These are phyloP conservation scores for Amaurobius ferox DNA, from an alignment of 2,888 invertebrate species.

Conservation along the genomic window DNA sequence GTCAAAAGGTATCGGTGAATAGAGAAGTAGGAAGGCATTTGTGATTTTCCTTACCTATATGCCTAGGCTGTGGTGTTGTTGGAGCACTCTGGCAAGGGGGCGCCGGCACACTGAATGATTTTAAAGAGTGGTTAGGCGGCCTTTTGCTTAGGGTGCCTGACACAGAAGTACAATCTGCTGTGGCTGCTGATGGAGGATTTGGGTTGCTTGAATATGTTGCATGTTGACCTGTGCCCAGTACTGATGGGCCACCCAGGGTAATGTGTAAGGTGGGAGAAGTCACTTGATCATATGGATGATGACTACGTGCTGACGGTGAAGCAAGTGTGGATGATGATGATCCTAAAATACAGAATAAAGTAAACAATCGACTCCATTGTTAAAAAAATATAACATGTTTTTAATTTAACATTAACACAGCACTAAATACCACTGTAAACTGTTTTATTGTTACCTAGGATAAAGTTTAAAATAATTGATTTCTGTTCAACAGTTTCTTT, in stretches of 20 bases:
- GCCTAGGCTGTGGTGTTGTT: slow-evolving; percentile 82
- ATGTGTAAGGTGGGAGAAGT: slow-evolving; percentile 69
- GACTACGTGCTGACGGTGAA: slow-evolving; percentile 61
- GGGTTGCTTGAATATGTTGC: slow-evolving; percentile 49
- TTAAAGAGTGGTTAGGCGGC: slow-evolving; percentile 82
- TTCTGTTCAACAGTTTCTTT: too few relatives aligned
- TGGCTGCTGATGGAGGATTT: slow-evolving; percentile 10
- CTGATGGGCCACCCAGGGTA: slow-evolving; percentile 60
- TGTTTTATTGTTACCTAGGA: too few relatives aligned
- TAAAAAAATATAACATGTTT: too few relatives aligned
- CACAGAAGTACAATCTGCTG: slow-evolving; percentile 46
- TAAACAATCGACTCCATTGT: too few relatives aligned
- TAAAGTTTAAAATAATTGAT: too few relatives aligned
- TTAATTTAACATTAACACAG: too few relatives aligned
- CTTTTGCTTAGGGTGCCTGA: slow-evolving; percentile 74
- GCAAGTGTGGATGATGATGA: slow-evolving; percentile 67
- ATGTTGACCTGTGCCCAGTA: slow-evolving; percentile 57
- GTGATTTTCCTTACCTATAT: slow-evolving; percentile 80
- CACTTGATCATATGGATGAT: slow-evolving; percentile 68
- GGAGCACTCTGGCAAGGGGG: slow-evolving; percentile 83
- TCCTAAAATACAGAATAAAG: too few relatives aligned
- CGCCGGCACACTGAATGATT: slow-evolving; percentile 89
- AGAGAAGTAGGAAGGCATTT: too few relatives aligned
- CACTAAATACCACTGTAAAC: too few relatives aligned
- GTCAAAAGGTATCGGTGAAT: too few relatives aligned